These are phyloP conservation scores for Tenthredo amoena DNA, from an alignment of 2,888 invertebrate genomes.

Conservation along the genomic window DNA sequence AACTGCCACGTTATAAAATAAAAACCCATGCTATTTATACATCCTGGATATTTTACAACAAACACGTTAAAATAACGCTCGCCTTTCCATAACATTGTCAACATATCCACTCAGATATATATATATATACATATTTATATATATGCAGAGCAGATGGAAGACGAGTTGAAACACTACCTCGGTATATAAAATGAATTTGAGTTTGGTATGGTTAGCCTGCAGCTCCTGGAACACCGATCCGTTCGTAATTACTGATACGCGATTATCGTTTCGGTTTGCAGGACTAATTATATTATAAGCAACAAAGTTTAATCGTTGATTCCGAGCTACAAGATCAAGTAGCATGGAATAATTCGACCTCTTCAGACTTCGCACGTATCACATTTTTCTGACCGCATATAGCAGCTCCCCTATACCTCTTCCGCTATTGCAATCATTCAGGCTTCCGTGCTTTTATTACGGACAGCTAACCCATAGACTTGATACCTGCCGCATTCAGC, in stretches of 20 bases:
- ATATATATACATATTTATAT: too few relatives aligned
- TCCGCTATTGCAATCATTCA: background rate
- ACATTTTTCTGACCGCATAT: constrained; percentile 10
- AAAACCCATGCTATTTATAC: constrained; percentile 25
- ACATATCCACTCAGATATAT: constrained; percentile 15
- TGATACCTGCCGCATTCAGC: constrained; percentile 6
- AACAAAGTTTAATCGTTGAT: constrained; percentile 1
- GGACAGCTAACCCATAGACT: background rate
- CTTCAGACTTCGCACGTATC: background rate
- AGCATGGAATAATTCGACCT: constrained; percentile 6
- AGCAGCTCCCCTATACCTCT: background rate
- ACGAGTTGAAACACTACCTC: background rate
- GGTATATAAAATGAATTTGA: constrained; percentile 3
- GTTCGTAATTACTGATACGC: constrained; percentile 4
- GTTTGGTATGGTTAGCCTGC: background rate
- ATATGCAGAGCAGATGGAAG: background rate
- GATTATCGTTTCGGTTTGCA: constrained; percentile 20
- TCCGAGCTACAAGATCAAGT: background rate
- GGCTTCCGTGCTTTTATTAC: constrained; percentile 6
- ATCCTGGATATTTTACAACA: constrained; percentile 38
- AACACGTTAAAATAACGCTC: constrained; percentile 2
- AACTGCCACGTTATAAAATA: constrained; percentile 20
- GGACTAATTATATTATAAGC: constrained; percentile 5
- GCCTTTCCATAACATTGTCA: constrained; percentile 35
- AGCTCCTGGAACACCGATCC: background rate